These are phyloP conservation scores for Dicrostonyx torquatus DNA, from an alignment of 2,797 vertebrate genomes.

Conservation along the genomic window DNA sequence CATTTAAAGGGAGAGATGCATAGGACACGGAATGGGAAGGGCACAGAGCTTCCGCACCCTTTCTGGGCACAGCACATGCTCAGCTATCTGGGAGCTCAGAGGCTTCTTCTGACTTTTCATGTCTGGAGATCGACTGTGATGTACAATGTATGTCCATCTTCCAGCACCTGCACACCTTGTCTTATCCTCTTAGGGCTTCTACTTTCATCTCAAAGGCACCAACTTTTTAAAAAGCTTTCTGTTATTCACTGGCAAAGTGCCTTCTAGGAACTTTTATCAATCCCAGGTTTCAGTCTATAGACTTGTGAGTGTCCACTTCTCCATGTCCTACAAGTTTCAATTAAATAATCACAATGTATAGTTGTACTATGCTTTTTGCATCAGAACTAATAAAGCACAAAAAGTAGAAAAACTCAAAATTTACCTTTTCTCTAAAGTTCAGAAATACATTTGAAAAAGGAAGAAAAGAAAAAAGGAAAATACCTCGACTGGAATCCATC, in stretches of 20 bases:
- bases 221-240: conserved; percentile 37
- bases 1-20: neutral
- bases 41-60: neutral
- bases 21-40: neutral
- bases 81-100: neutral
- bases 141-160: neutral
- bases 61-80: neutral
- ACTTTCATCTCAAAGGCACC: conserved; percentile 45
- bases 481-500: conserved; percentile 87
- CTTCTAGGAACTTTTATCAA: conserved; percentile 56
- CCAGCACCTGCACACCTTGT: neutral
- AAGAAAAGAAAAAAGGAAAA: conserved; percentile 63
- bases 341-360: conserved; percentile 53
- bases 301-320: conserved; percentile 2
- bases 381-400: conserved; percentile 46
- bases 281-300: neutral
- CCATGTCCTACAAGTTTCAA: conserved; percentile 31
- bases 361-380: conserved; percentile 7
- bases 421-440: conserved; percentile 22
- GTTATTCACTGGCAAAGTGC: conserved; percentile 34
- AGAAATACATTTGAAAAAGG: conserved; percentile 64
- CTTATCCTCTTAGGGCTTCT: conserved; percentile 37
- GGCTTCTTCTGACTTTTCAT: conserved; percentile 36
- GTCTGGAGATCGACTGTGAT: conserved; percentile 36
- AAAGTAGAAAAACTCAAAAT: conserved; percentile 36